Evolutionary conservation across 1,140 invertebrate genomes (phyloP).

Genomic region (Sweltsa coloradensis): DNA sequence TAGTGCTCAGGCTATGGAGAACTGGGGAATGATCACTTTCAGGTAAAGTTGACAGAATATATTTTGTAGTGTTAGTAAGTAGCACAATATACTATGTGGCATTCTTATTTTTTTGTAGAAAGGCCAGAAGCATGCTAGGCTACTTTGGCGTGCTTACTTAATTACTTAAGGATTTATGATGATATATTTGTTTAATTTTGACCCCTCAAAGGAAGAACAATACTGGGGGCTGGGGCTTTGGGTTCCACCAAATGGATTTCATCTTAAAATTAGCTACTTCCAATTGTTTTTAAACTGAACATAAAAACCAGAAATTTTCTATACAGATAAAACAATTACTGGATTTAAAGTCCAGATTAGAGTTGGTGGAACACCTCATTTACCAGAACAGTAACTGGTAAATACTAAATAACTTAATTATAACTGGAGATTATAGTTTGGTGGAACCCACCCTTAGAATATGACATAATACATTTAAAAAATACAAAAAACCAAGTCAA

Average conservation of each 20-base stretch:
- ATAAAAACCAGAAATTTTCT: too few species aligned
- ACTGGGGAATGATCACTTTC: constrained; percentile 82
- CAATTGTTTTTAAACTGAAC: too few species aligned
- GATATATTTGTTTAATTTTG: neutral
- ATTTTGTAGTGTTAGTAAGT: constrained; percentile 19
- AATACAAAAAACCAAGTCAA: neutral
- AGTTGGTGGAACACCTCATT: neutral
- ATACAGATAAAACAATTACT: too few species aligned
- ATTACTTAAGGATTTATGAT: neutral
- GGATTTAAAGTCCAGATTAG: neutral
- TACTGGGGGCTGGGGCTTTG: too few species aligned
- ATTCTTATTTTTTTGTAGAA: neutral
- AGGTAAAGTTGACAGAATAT: constrained; percentile 39
- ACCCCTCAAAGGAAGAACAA: too few species aligned
- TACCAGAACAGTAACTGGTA: neutral
- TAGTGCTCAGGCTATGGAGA: constrained; percentile 83
- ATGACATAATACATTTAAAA: neutral
- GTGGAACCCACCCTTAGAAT: neutral
- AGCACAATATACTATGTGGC: constrained; percentile 18
- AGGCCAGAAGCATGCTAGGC: neutral
- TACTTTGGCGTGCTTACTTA: neutral
- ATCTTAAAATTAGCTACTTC: too few species aligned
- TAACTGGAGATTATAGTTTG: neutral
- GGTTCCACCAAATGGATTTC: too few species aligned
- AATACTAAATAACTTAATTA: neutral